phyloP scores from a whole-genome alignment of 1,140 invertebrate genomes.

The Spodoptera frugiperda region DNA sequence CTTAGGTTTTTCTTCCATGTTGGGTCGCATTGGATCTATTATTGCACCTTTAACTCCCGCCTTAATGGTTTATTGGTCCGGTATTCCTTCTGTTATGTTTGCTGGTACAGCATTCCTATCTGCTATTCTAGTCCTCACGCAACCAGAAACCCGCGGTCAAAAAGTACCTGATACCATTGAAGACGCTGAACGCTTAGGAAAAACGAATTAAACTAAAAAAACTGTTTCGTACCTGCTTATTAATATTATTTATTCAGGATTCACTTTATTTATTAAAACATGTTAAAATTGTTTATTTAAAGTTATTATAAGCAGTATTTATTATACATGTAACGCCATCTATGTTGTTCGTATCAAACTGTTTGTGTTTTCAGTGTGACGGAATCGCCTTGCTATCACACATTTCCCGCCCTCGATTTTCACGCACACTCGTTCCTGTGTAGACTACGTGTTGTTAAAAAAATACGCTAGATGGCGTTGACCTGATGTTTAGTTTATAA shows the following conservation, averaged over 20 bases:
- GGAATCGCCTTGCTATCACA: background rate
- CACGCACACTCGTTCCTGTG: background rate
- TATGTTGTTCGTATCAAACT: background rate
- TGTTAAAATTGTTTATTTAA: background rate
- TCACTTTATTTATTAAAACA: background rate
- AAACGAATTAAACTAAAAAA: slow-evolving; percentile 27
- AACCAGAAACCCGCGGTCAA: slow-evolving; percentile 90
- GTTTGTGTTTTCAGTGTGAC: background rate
- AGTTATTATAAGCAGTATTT: too few relatives aligned
- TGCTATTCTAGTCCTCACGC: slow-evolving; percentile 87
- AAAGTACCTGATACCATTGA: slow-evolving; percentile 90
- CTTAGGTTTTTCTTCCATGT: slow-evolving; percentile 90
- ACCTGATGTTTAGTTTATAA: background rate
- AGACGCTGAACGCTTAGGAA: slow-evolving; percentile 88
- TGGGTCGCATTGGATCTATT: slow-evolving; percentile 91
- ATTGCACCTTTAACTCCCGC: slow-evolving; percentile 90
- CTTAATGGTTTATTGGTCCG: slow-evolving; percentile 74
- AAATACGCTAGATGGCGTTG: background rate
- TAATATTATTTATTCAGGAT: background rate
- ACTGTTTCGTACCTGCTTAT: background rate
- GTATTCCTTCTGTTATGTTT: slow-evolving; percentile 89
- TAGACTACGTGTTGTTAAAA: background rate
- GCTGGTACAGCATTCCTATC: slow-evolving; percentile 88
- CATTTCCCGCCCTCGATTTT: background rate
- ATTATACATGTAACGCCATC: slow-evolving; percentile 11